Base-by-base conservation (phyloP, 2,113 vertebrate species). In the Suncus etruscus region DNA sequence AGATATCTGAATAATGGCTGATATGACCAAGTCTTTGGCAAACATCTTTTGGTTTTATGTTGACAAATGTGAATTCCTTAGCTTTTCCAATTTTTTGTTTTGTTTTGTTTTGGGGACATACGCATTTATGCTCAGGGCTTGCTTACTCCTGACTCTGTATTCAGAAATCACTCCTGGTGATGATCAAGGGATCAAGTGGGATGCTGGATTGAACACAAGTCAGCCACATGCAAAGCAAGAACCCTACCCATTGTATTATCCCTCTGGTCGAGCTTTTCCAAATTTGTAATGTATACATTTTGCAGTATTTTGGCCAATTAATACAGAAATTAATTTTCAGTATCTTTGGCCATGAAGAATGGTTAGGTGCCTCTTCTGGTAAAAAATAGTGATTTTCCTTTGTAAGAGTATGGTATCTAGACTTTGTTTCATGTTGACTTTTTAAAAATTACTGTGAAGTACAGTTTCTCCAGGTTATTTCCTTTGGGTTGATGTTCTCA, bases 401-500 rank as follows among this genome's bases (percentile, higher is more conserved):
- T 83, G 3, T 16, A 69, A 18, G 8, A 11, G 1, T 66, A 27
- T 22, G 87, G 69, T 3, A 47, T 92, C 54, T 2, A 8, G 72
- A 58, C 47, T 87, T 95, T 39, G 39, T 39, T 39, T 39, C 39
- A 39, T 39, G 39, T 39, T 39, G 5, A 39, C 5, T 39, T 39
- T 39, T 39, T 39, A 39, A 74, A 45, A 14, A 48, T 66, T 88
- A 48, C 29, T 16, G 75, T 69, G 25, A 90, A 77, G n/a, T 87
- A 86, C 66, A 89, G 91, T 95, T 91, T 94, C 27, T 63, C 48
- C 47, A 79, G 58, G 47, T 63, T 68, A 87, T 78, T 96, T 15
- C 18, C 18, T 58, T 58, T 58, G 54, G 54, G 54, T 58, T 58
- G 18, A 58, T 58, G 54, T 58, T 58, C 39, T 39, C 39, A 5